phyloP scores from a whole-genome alignment of 35 echinoderm and acorn worm genomes.

The Hemicentrotus pulcherrimus region DNA sequence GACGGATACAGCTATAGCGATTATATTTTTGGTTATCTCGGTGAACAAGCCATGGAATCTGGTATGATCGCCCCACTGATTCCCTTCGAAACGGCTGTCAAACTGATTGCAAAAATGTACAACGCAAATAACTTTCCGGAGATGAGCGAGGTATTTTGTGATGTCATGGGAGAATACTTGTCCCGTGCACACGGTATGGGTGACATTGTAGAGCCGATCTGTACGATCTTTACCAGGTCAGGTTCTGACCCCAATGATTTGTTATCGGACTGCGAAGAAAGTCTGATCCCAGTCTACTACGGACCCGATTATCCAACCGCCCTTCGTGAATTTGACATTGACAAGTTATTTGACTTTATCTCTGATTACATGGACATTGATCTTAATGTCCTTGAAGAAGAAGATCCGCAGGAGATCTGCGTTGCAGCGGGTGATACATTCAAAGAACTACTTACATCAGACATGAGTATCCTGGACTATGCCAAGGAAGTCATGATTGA shows the following conservation, averaged over 20 bases:
- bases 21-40: not conserved
- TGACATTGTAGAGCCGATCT: not conserved
- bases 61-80: not conserved
- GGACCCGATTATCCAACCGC: conserved; percentile 31
- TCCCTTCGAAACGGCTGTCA: conserved; percentile 20
- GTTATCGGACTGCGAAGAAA: conserved; percentile 54
- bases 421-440: conserved; percentile 6
- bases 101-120: not conserved
- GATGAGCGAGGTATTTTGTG: not conserved
- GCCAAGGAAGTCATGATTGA: conserved; percentile 26
- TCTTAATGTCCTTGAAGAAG: conserved; percentile 31
- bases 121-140: not conserved
- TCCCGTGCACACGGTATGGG: not conserved
- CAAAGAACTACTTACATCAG: conserved; percentile 49
- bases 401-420: not conserved
- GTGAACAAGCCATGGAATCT: not conserved
- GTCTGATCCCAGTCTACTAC: conserved; percentile 42
- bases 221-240: not conserved
- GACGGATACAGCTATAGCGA: not conserved
- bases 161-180: conserved; percentile 2
- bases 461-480: conserved; percentile 29
- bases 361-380: conserved; percentile 32
- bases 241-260: not conserved
- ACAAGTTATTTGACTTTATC: conserved; percentile 15
- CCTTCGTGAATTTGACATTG: conserved; percentile 52